phyloP scores from a whole-genome alignment of 2,113 vertebrate species.

The Pachycephala philippinensis region DNA sequence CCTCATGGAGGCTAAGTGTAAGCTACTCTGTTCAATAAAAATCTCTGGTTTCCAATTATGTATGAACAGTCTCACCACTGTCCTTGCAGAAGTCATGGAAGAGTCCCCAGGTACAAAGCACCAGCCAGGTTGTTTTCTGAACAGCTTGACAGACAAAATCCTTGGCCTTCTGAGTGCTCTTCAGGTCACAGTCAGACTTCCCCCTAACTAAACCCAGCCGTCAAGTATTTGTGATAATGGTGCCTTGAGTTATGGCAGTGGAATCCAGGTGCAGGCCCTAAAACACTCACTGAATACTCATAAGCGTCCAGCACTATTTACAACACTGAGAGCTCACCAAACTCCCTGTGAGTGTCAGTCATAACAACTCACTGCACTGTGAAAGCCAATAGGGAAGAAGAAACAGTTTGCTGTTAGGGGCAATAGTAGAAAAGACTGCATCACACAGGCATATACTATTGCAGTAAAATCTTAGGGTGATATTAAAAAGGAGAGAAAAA shows the following conservation, averaged over 20 bases:
- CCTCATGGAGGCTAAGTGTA: background rate
- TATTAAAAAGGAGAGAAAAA: background rate
- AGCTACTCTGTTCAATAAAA: background rate
- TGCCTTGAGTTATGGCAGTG: background rate
- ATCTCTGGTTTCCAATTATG: background rate
- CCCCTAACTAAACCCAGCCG: background rate
- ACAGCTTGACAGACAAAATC: background rate
- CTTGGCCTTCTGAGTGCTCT: background rate
- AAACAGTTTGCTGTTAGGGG: background rate
- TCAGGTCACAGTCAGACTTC: background rate
- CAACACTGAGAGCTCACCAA: background rate
- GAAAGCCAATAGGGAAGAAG: background rate
- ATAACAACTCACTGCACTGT: background rate
- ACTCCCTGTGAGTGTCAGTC: background rate
- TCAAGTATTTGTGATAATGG: background rate
- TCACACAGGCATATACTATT: background rate
- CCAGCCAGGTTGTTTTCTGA: background rate
- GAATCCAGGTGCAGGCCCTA: background rate
- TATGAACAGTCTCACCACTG: background rate
- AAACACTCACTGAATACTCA: background rate
- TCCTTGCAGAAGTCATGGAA: background rate
- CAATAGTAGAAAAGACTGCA: background rate
- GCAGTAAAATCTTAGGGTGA: background rate
- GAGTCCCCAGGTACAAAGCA: background rate
- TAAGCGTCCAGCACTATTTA: background rate